Evolutionary conservation across 1,140 invertebrate genomes (phyloP), one percentile per base, ranked within the genome.

Genomic region (Lanistes nyassanus): DNA sequence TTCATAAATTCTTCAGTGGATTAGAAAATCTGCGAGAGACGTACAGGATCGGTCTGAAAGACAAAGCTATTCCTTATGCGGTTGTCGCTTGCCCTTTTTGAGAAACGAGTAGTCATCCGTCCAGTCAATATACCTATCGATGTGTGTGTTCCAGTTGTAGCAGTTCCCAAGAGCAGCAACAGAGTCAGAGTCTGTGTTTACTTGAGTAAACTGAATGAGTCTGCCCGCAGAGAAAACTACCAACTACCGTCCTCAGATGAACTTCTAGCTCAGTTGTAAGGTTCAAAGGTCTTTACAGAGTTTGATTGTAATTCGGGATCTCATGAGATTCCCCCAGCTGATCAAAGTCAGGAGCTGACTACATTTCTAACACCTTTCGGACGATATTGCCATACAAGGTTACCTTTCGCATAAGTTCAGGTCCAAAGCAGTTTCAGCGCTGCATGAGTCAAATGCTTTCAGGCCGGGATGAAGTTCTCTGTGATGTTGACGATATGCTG

Each of bases 341-440:
- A 71, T 60, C 26, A 79, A 53, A 62, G 66, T 56, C 64, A 66
- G 26, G 39, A 75, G 26, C 47, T 80, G 6, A 81, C 80, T 26
- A 78, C 80, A 0, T 82, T 81, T 60, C 81, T 81, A 39, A 80
- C 79, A 6, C 88, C 89, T 16, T 90, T 88, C 85, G 90, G 86
- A 23, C 68, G 84, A 39, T 90, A 79, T 71, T 80, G 81, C 60
- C 87, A 86, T 76, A 77, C 80, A 51, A 79, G 89, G 51, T 71
- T 90, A 26, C 88, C 88, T 16, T 90, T 90, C 81, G 89, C 9
- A 81, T 91, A 16, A 72, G 74, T 19, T 73, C 64, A 9, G 78
- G 67, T 19, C 69, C 76, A n/a, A 80, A 81, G 75, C 71, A 77
- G 3, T 83, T 80, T n/a, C 66, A 78, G 21, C 65, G 75, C 26